Conservation (phyloP, 2,797 vertebrate genomes). For the Notamacropus eugenii region DNA sequence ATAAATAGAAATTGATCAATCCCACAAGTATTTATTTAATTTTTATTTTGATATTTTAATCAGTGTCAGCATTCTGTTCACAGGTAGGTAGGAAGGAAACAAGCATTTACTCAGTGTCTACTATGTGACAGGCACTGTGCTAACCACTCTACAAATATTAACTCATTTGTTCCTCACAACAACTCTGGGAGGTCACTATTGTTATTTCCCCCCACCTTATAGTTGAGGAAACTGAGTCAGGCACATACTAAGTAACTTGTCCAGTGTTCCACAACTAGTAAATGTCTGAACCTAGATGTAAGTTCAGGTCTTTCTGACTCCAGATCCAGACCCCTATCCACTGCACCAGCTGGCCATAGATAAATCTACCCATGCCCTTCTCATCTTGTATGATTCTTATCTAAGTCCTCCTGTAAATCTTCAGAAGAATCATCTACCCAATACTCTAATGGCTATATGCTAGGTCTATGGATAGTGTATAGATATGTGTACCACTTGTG, state of each 20-base stretch:
- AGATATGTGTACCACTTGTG: background rate
- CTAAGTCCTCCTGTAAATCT: background rate
- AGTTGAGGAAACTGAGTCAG: background rate
- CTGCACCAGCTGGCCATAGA: background rate
- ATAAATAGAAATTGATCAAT: background rate
- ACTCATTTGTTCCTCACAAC: background rate
- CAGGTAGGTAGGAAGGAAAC: background rate
- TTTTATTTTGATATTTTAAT: background rate
- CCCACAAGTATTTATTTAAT: background rate
- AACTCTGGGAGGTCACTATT: background rate
- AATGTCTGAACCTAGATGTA: background rate
- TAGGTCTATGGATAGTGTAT: no score
- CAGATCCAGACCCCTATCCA: background rate
- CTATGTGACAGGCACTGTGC: background rate
- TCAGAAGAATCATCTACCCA: background rate
- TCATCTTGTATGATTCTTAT: background rate
- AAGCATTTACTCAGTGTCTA: background rate
- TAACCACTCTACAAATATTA: background rate
- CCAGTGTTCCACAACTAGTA: background rate
- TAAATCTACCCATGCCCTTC: background rate
- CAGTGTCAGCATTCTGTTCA: background rate
- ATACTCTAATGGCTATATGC: no score
- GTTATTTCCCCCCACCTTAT: background rate
- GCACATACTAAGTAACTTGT: background rate
- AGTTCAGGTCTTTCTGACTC: background rate